Percentiles rank a stretch among this genome's conserved stretches.
Evolutionary conservation across 37 sponge, comb jelly and placozoan genomes (phyloP).

Genomic region (Cliona cf. orientalis): DNA sequence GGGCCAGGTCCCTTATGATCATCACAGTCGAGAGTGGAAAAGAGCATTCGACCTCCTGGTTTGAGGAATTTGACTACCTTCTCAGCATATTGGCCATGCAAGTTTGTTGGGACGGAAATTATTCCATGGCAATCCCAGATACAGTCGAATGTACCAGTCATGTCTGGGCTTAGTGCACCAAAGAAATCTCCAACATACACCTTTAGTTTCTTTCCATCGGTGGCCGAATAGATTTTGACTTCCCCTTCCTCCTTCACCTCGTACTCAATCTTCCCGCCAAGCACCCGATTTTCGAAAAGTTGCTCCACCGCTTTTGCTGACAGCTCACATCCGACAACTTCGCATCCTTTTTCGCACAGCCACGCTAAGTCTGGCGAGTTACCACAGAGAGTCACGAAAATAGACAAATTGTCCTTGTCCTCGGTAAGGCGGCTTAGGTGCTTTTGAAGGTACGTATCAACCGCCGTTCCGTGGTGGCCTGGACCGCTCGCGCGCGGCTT

Average conservation of each 20-base stretch:
- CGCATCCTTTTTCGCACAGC: background rate
- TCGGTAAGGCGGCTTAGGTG: background rate
- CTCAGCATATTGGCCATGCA: background rate
- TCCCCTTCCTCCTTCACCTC: background rate
- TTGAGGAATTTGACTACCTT: background rate
- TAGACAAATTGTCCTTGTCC: background rate
- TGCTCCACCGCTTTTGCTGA: background rate
- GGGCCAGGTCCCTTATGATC: conserved; percentile 2
- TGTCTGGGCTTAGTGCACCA: background rate
- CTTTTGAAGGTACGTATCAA: background rate
- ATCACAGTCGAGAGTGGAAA: background rate
- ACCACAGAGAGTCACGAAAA: background rate
- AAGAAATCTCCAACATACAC: background rate
- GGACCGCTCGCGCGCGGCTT: no score
- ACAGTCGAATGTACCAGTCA: background rate
- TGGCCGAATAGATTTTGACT: background rate
- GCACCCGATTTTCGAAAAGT: background rate
- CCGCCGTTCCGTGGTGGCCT: background rate
- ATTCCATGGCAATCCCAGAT: background rate
- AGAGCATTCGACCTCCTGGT: background rate
- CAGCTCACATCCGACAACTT: background rate
- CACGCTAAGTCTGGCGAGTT: background rate
- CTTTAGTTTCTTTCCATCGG: background rate
- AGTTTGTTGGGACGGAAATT: background rate
- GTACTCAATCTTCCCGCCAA: background rate